phyloP scores from a whole-genome alignment of 1,140 invertebrate species.

The Papilio glaucus region DNA sequence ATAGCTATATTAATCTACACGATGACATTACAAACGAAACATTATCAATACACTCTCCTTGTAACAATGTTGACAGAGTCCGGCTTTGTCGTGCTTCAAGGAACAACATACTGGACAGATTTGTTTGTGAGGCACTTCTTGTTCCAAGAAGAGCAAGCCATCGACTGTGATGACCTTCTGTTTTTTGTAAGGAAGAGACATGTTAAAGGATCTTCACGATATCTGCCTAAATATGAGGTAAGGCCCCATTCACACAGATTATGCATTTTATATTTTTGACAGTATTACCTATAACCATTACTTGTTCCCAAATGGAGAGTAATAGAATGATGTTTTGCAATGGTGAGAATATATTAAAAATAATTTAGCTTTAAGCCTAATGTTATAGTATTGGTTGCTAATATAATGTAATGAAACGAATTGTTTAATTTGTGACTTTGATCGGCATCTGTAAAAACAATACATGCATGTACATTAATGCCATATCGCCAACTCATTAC shows the following conservation, averaged over 20 bases:
- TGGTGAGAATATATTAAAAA: not conserved
- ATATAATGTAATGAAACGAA: not conserved
- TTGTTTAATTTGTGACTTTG: not conserved
- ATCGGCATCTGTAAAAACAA: not conserved
- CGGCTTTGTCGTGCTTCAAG: conserved; percentile 94
- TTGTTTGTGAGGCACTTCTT: conserved; percentile 97
- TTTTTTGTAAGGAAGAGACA: conserved; percentile 98
- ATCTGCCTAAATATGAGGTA: conserved; percentile 95
- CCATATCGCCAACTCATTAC: not conserved
- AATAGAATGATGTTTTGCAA: not conserved
- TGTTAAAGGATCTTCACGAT: conserved; percentile 92
- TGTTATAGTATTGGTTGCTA: not conserved
- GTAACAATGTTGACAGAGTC: conserved; percentile 86
- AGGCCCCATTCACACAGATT: conserved; percentile 39
- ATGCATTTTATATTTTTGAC: not conserved
- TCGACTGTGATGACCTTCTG: conserved; percentile 96
- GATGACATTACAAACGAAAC: conserved; percentile 6
- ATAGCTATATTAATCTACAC: not conserved
- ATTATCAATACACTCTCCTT: not conserved
- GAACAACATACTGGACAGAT: conserved; percentile 97
- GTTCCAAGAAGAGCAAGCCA: conserved; percentile 91
- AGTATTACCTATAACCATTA: not conserved
- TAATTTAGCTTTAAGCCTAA: not conserved
- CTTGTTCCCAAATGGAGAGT: not conserved
- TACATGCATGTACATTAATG: conserved; percentile 8